Evolutionary conservation across 2,888 invertebrate genomes (phyloP), one percentile per base, ranked within the genome.

Genomic region (Caenorhabditis sp.): DNA sequence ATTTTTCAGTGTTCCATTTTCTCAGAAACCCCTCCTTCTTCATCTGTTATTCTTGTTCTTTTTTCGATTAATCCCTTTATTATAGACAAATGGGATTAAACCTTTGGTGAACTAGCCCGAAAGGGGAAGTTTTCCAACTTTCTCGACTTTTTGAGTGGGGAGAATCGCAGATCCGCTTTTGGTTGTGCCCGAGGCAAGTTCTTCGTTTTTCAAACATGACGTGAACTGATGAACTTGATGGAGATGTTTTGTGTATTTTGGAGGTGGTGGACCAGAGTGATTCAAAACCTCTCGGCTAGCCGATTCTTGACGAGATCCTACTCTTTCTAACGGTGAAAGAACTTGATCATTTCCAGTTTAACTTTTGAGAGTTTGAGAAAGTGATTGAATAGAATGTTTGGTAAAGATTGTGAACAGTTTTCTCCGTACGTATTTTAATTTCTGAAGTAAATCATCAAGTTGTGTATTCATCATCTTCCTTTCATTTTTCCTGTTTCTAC

Each of bases 31-130:
- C 68, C 51, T 54, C 26, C 26, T 5, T n/a, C 38, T n/a, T 47
- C 19, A 19, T 47, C 47, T 47, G 19, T 56, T 58, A 38, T 68
- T 24, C 41, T 24, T 54, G 35, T 63, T 63, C 41, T 56, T 56
- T 56, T 69, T 54, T 12, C 7, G 8, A 12, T 38, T 54, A 35
- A 38, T 54, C 24, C 8, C 8, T 35, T 51, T 16, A 35, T 4
- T 38, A 38, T 69, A 38, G 14, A 51, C 7, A n/a, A 58, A 19
- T 26, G 22, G 35, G 49, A 66, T 51, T 44, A 31, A n/a, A 44
- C 26, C 1, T 6, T 4, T 47, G 8, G n/a, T 47, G 44, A 61
- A 61, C 59, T 59, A 59, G 2, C n/a, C 8, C n/a, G n/a, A n/a
- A 38, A 2, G 6, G 2, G 12, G 38, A 12, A 10, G 2, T 38